These are phyloP conservation scores for Litocranius walleri DNA, from an alignment of 2,113 vertebrate genomes.

Conservation along the genomic window DNA sequence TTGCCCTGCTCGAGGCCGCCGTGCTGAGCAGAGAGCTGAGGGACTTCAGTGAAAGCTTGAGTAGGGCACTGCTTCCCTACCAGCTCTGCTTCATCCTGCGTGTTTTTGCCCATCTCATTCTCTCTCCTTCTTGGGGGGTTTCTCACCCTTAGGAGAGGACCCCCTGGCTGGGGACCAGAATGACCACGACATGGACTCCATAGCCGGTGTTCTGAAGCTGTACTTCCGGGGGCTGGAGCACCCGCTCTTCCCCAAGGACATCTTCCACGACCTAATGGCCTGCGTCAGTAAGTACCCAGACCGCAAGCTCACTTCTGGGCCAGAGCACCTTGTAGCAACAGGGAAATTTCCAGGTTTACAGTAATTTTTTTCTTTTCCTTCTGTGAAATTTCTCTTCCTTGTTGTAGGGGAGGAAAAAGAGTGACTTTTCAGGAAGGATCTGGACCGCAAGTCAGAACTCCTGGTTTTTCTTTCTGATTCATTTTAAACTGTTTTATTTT, in stretches of 20 bases:
- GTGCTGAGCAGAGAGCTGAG: background rate
- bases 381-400: background rate
- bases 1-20: background rate
- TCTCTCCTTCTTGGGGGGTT: background rate
- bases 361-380: background rate
- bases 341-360: background rate
- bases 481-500: background rate
- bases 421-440: background rate
- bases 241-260: conserved; percentile 97
- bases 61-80: background rate
- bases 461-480: background rate
- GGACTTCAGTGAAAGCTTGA: too few relatives aligned
- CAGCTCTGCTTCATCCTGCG: background rate
- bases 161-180: conserved; percentile 97
- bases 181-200: conserved; percentile 98
- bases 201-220: conserved; percentile 97
- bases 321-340: background rate
- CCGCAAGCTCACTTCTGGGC: background rate
- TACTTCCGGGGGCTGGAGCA: conserved; percentile 95
- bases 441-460: background rate
- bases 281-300: conserved; percentile 92
- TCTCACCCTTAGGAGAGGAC: conserved; percentile 87
- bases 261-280: conserved; percentile 96
- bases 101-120: background rate
- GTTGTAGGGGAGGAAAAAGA: background rate